Evolutionary conservation across 2,888 invertebrate genomes (phyloP), one percentile per base, ranked within the genome.

Genomic region (Rutpela maculata): DNA sequence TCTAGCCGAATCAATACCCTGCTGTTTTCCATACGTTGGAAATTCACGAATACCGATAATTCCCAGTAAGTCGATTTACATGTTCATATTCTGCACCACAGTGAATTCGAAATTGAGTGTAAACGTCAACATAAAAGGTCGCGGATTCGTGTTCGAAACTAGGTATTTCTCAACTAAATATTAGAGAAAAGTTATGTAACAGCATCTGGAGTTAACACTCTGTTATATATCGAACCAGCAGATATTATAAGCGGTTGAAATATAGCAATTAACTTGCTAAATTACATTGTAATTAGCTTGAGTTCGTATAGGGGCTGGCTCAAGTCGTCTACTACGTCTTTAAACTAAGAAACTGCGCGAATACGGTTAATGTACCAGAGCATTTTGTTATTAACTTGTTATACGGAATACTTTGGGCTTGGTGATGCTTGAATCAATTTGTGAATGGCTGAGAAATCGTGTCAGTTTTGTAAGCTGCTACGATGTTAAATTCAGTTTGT

Each of bases 221-320:
- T 43, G 43, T 15, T 43, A 43, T 43, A 43, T 59, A 65, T 74
- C 67, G 67, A 74, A 66, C 69, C 43, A 12, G 43, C 7, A 78
- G 78, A 75, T 80, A 81, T 81, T 79, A 81, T 80, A 78, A 82
- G 80, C 81, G 77, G 79, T 81, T 81, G 80, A 81, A 82, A 82
- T 83, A 80, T 81, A 78, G 82, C 74, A 82, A 84, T 84, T 83
- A 81, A 80, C 80, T 81, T 73, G 76, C 79, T 81, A 84, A 84
- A 83, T 83, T 83, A 82, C 82, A 81, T 78, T 81, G 81, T 83
- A 84, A 84, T 84, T 84, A 84, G 83, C 83, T 84, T 80, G 74
- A 60, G 62, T 72, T 57, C 67, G 62, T 69, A 63, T 66, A 70
- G 43, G 60, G 43, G 15, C 12, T 43, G 43, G 12, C 38, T 38